A percentile compares a stretch with the other conserved stretches of the same genome.
These are phyloP conservation scores for Caenorhabditis angaria DNA, from an alignment of 2,888 invertebrate genomes.

Conservation along the genomic window DNA sequence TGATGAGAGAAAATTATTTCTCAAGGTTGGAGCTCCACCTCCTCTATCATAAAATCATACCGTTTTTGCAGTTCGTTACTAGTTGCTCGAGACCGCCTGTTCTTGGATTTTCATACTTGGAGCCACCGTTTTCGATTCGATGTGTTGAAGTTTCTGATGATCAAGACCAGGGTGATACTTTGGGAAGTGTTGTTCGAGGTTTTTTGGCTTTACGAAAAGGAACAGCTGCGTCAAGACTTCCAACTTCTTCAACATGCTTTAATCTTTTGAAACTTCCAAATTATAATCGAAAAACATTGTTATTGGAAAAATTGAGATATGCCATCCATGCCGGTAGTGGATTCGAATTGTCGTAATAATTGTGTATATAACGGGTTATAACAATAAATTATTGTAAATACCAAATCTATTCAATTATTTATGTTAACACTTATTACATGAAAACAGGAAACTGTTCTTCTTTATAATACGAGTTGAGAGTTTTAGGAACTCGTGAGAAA, in stretches of 20 bases:
- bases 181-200: constrained; percentile 93
- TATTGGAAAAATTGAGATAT: constrained; percentile 93
- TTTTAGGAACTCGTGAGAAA: constrained; percentile 18
- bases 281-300: constrained; percentile 92
- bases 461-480: too few relatives aligned
- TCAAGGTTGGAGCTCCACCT: constrained; percentile 79
- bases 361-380: neutral
- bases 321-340: constrained; percentile 97
- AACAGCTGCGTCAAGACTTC: constrained; percentile 79
- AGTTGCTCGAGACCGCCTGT: constrained; percentile 96
- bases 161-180: constrained; percentile 77
- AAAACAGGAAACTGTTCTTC: neutral
- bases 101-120: constrained; percentile 92
- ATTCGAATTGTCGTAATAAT: constrained; percentile 81
- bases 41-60: too few relatives aligned
- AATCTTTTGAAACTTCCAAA: constrained; percentile 97
- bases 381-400: neutral
- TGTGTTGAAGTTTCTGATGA: constrained; percentile 99
- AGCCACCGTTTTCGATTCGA: constrained; percentile 94
- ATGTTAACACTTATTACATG: neutral
- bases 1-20: constrained; percentile 89
- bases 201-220: constrained; percentile 96
- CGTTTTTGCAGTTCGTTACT: constrained; percentile 91
- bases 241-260: constrained; percentile 91
- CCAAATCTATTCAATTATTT: neutral